Conservation (phyloP, 2,797 vertebrate species). For the Threskiornis aethiopicus region DNA sequence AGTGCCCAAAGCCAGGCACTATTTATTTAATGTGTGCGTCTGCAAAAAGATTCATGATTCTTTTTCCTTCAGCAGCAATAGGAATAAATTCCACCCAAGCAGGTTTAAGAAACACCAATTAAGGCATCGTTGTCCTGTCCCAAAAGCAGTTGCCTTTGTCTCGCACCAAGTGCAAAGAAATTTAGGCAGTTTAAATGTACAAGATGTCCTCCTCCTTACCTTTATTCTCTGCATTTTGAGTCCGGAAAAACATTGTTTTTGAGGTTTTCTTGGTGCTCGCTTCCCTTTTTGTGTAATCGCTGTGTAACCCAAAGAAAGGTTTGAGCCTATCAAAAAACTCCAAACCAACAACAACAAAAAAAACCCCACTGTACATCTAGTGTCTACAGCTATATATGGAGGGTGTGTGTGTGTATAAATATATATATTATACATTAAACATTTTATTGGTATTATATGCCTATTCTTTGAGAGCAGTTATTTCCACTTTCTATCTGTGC, state of each 20-base stretch:
- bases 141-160: background rate
- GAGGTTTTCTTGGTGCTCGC: background rate
- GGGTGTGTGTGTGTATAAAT: background rate
- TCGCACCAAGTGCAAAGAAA: background rate
- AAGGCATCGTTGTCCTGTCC: background rate
- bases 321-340: background rate
- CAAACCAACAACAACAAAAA: background rate
- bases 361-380: accelerated
- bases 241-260: background rate
- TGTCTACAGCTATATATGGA: background rate
- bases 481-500: background rate
- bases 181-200: background rate
- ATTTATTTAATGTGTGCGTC: background rate
- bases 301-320: background rate
- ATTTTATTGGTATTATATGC: background rate
- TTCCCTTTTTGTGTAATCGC: background rate
- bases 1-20: background rate
- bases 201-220: background rate
- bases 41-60: background rate
- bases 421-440: background rate
- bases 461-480: background rate
- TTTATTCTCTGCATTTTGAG: background rate
- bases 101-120: background rate
- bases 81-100: background rate
- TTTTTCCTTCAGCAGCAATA: background rate